These are phyloP conservation scores for Volucella zonaria DNA, from an alignment of 2,888 invertebrate genomes.

Conservation along the genomic window DNA sequence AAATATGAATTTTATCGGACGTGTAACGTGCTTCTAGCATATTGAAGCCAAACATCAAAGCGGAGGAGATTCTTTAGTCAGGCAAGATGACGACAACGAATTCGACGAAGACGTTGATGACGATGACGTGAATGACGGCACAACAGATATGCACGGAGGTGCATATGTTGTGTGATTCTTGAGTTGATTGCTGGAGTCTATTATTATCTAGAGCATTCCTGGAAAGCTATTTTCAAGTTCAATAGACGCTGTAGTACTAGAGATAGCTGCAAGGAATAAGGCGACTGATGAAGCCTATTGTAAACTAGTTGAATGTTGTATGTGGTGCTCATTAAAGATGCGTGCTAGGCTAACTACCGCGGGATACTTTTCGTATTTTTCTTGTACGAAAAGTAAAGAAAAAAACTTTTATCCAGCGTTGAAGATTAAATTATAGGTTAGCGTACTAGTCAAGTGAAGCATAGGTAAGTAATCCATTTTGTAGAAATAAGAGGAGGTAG, in stretches of 20 bases:
- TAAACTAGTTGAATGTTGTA: slow-evolving; percentile 47
- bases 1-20: slow-evolving; percentile 63
- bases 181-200: slow-evolving; percentile 66
- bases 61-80: slow-evolving; percentile 49
- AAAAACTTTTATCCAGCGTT: slow-evolving; percentile 73
- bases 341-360: slow-evolving; percentile 62
- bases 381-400: background rate
- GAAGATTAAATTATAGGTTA: slow-evolving; percentile 76
- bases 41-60: slow-evolving; percentile 63
- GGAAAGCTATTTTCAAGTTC: slow-evolving; percentile 73
- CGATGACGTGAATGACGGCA: slow-evolving; percentile 45
- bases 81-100: slow-evolving; percentile 42
- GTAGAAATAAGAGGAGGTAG: slow-evolving; percentile 15
- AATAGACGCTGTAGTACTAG: slow-evolving; percentile 55
- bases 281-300: slow-evolving; percentile 48
- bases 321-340: slow-evolving; percentile 62
- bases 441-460: slow-evolving; percentile 59
- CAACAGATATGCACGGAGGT: slow-evolving; percentile 35
- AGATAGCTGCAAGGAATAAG: slow-evolving; percentile 35
- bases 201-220: slow-evolving; percentile 74
- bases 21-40: slow-evolving; percentile 49
- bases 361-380: slow-evolving; percentile 28
- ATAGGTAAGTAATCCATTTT: slow-evolving; percentile 48
- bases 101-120: slow-evolving; percentile 27
- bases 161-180: slow-evolving; percentile 54